These are phyloP conservation scores for Dinomys branickii DNA, from an alignment of 2,113 vertebrate species.

Conservation along the genomic window DNA sequence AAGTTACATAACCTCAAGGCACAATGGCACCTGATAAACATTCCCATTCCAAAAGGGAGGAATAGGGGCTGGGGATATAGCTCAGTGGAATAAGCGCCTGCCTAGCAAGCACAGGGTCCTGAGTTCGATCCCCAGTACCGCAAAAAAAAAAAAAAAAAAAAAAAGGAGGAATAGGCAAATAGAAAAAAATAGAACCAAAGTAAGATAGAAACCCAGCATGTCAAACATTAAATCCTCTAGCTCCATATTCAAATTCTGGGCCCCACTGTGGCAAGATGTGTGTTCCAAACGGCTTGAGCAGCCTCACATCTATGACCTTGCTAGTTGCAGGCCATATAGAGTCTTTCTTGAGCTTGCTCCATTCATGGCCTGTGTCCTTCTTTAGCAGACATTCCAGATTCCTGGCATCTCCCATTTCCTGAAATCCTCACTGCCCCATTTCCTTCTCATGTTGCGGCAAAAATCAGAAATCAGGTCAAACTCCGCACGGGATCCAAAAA, in stretches of 20 bases:
- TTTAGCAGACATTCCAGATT: background rate
- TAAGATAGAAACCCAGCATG: background rate
- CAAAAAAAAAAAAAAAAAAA: no score
- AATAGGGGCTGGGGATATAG: no score
- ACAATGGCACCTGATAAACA: background rate
- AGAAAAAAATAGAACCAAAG: background rate
- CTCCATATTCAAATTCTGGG: background rate
- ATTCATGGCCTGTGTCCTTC: background rate
- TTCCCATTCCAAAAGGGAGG: background rate
- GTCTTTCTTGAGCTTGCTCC: background rate
- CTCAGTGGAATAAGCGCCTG: no score
- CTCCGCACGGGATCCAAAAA: no score
- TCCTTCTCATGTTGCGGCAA: no score
- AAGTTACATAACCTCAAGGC: background rate
- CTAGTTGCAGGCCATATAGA: background rate
- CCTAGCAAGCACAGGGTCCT: no score
- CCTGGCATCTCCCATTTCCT: background rate
- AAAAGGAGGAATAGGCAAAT: background rate
- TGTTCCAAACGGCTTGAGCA: background rate
- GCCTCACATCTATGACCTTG: background rate
- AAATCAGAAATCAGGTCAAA: no score
- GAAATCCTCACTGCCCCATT: background rate
- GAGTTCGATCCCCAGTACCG: background rate
- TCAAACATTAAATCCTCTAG: background rate
- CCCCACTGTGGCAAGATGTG: background rate